phyloP scores from a whole-genome alignment of 2,888 invertebrate species.

The Chorisops tibialis region DNA sequence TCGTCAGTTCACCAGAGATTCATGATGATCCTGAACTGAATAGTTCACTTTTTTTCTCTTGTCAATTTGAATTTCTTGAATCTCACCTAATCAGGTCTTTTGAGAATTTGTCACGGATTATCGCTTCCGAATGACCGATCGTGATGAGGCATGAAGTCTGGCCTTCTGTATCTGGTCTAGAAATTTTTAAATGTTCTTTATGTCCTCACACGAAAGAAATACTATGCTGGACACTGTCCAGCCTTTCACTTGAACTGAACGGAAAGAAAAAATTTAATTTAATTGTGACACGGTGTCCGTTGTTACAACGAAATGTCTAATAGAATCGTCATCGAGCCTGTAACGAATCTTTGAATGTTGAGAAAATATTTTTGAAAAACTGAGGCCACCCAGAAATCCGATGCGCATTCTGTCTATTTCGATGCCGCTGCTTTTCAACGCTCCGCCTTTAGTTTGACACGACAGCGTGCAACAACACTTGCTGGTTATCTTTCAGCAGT shows the following conservation, averaged over 20 bases:
- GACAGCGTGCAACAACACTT: too few species aligned
- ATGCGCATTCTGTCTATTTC: too few species aligned
- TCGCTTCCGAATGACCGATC: constrained; percentile 31
- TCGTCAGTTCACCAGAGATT: constrained; percentile 12
- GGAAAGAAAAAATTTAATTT: not conserved
- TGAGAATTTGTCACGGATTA: constrained; percentile 33
- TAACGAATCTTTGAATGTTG: constrained; percentile 7
- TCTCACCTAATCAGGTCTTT: constrained; percentile 29
- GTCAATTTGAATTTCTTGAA: constrained; percentile 20
- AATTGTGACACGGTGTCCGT: constrained; percentile 4
- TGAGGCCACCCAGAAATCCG: too few species aligned
- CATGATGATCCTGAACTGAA: too few species aligned
- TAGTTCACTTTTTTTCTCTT: constrained; percentile 8
- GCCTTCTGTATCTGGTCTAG: constrained; percentile 16
- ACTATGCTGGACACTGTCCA: constrained; percentile 16
- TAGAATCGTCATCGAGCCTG: not conserved
- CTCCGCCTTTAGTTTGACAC: too few species aligned
- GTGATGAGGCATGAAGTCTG: constrained; percentile 24
- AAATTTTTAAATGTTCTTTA: not conserved
- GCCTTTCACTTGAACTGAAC: not conserved
- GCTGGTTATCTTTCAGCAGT: too few species aligned
- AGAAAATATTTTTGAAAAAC: not conserved
- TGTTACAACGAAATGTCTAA: not conserved
- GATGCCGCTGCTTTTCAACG: too few species aligned
- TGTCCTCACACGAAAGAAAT: constrained; percentile 16